Evolutionary conservation across 2,888 invertebrate genomes (phyloP).

Genomic region (Drosophila prolongata): DNA sequence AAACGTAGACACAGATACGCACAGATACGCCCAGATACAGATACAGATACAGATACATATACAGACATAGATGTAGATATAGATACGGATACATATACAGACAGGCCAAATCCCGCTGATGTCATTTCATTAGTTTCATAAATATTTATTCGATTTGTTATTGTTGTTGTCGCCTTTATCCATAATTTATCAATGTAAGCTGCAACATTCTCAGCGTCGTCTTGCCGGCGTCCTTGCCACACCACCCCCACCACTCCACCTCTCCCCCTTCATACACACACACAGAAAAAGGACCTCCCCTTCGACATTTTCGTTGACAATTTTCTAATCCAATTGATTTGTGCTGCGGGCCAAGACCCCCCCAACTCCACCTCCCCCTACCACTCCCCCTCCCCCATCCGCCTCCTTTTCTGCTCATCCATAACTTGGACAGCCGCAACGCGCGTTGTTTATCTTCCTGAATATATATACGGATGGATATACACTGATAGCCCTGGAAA

Average conservation of each 20-base stretch:
- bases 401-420: neutral
- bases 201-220: constrained; percentile 57
- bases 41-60: neutral
- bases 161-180: constrained; percentile 61
- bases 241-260: neutral
- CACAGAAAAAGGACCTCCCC: neutral
- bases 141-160: constrained; percentile 76
- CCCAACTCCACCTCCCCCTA: neutral
- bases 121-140: constrained; percentile 80
- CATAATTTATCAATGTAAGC: constrained; percentile 77
- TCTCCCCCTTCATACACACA: neutral
- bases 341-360: constrained; percentile 65
- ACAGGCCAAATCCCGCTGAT: constrained; percentile 53
- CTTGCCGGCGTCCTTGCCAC: constrained; percentile 20
- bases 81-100: constrained; percentile 4
- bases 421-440: constrained; percentile 60
- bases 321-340: constrained; percentile 79
- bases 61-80: neutral
- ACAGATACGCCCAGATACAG: neutral
- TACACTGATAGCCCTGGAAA: constrained; percentile 5
- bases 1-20: neutral
- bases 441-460: constrained; percentile 71
- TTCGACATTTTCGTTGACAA: constrained; percentile 66
- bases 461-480: constrained; percentile 31
- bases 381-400: neutral